Conservation (phyloP, 2,113 vertebrate species). For the Marcusenius ussheri region DNA sequence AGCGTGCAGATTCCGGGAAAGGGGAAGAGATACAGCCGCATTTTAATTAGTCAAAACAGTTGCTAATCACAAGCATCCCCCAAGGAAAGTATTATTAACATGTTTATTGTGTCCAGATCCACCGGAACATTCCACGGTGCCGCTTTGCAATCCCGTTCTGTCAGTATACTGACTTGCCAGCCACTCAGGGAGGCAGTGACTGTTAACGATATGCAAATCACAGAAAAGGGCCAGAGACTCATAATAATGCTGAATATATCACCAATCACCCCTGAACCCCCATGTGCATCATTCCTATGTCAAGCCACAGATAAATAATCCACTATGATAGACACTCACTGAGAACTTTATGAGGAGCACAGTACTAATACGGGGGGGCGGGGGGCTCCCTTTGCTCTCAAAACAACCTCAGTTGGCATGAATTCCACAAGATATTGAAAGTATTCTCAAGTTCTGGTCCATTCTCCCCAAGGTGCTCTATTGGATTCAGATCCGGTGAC, state of each 20-base stretch:
- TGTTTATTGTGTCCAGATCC: not conserved
- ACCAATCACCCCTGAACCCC: not conserved
- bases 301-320: not conserved
- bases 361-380: not conserved
- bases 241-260: not conserved
- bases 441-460: not conserved
- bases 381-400: not conserved
- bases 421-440: not conserved
- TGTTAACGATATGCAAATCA: not conserved
- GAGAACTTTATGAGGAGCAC: not conserved
- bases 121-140: not conserved
- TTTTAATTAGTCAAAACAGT: not conserved
- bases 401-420: not conserved
- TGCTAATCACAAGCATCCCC: not conserved
- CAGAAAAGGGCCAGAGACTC: not conserved
- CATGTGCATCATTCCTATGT: not conserved
- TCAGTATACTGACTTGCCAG: not conserved
- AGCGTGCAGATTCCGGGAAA: not conserved
- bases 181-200: not conserved
- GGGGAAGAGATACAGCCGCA: not conserved
- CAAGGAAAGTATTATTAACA: not conserved
- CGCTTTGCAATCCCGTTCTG: not conserved
- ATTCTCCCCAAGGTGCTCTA: not conserved
- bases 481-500: not conserved
- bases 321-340: not conserved